Percentiles rank a stretch among this genome's conserved stretches.
Evolutionary conservation across 2,888 invertebrate species (phyloP).

Genomic region (Tachystola acroxantha): DNA sequence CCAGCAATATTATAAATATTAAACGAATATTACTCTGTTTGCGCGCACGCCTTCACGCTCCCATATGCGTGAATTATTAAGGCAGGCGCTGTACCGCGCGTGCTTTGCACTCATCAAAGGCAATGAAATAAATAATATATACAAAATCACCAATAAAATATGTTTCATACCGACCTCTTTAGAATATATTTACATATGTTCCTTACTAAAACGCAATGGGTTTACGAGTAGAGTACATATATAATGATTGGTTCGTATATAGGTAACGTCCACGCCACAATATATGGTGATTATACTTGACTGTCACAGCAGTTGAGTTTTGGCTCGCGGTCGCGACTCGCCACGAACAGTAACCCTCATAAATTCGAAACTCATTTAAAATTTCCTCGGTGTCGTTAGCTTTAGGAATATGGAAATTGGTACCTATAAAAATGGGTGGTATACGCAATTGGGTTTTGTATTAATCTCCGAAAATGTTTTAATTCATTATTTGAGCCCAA

Average conservation of each 20-base stretch:
- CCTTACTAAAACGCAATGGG: no score
- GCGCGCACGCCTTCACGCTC: constrained; percentile 59
- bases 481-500: no score
- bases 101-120: constrained; percentile 20
- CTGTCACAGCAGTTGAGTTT: constrained; percentile 8
- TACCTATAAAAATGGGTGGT: constrained; percentile 1
- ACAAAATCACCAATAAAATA: no score
- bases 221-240: no score
- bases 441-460: neutral
- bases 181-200: no score
- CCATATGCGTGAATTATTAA: constrained; percentile 63
- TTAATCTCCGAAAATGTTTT: neutral
- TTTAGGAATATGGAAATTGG: constrained; percentile 5
- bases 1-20: constrained; percentile 66
- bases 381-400: constrained; percentile 8
- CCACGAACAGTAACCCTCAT: constrained; percentile 4
- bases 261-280: no score
- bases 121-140: no score
- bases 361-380: constrained; percentile 10
- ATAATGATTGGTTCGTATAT: no score
- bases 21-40: constrained; percentile 61
- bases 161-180: no score
- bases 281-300: no score
- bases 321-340: constrained; percentile 10
- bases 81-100: constrained; percentile 29